Evolutionary conservation across 2,888 invertebrate species (phyloP), one percentile per base, ranked within the genome.

Genomic region (Orthosia cruda): DNA sequence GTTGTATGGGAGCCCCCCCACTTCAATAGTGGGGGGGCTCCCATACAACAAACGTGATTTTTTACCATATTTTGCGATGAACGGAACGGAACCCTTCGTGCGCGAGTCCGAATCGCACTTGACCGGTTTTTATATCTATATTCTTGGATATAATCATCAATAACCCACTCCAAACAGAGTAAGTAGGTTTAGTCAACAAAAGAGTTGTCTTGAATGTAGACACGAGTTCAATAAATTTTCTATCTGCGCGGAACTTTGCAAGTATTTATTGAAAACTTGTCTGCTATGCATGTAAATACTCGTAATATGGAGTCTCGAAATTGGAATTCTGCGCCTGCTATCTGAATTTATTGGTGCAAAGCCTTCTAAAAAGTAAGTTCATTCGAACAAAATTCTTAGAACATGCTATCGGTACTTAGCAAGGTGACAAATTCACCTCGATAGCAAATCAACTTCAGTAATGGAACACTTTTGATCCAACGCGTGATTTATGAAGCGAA

Each of bases 311-410:
- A 85, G 80, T 86, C 83, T 68, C 83, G 89, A 89, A 93, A 93
- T 93, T 92, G 89, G 87, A 92, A 91, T 92, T 91, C 88, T 88
- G 85, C 81, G 88, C 87, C 87, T 89, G 79, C 87, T 87, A 87
- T 90, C 85, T 86, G 87, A 90, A 92, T 92, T 91, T 92, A 92
- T 91, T 86, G 89, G 57, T 78, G 77, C 83, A 83, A 85, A 70
- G 80, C 72, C 58, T 74, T 49, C 64, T 70, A 61, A 71, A 67
- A 3, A 26, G 26, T 26, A 68, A 75, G 70, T 84, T 73, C 65
- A 71, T 76, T 69, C 32, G 20, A 73, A 77, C 32, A 70, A 75
- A 77, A 77, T 77, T 59, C 52, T 76, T 71, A 54, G n/a, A 74
- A 74, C 59, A 75, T 63, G 9, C 26, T 16, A 18, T 85, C 69